phyloP scores from a whole-genome alignment of 2,113 vertebrate genomes.

The Chloropsis hardwickii region DNA sequence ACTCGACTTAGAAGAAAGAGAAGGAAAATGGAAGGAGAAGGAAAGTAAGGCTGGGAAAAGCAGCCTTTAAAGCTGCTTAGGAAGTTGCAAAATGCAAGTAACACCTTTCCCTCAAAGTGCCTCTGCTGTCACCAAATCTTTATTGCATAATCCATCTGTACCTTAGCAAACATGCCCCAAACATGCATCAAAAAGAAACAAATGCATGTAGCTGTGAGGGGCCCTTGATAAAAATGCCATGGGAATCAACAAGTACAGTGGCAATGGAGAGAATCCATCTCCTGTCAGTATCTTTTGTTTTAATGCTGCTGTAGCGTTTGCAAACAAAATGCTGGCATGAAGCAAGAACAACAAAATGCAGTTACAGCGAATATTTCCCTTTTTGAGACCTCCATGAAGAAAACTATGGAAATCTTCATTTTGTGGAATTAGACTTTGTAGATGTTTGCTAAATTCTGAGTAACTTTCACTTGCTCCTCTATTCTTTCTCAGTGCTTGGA shows the following conservation, averaged over 20 bases:
- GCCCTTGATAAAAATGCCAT: not conserved
- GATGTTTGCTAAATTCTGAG: not conserved
- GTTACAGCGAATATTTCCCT: not conserved
- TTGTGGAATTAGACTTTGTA: not conserved
- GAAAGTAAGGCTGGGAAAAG: not conserved
- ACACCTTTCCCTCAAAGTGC: not conserved
- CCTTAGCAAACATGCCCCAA: not conserved
- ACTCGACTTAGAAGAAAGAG: not conserved
- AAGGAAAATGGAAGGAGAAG: not conserved
- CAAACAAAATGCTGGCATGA: not conserved
- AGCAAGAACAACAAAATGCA: not conserved
- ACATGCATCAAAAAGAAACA: not conserved
- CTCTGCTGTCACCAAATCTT: not conserved
- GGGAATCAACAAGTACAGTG: not conserved
- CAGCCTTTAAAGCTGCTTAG: not conserved
- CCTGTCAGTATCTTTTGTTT: not conserved
- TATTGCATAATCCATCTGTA: not conserved
- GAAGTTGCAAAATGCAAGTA: not conserved
- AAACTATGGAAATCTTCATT: not conserved
- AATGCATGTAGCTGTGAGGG: not conserved
- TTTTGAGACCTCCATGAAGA: not conserved
- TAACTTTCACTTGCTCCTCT: not conserved
- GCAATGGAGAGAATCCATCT: not conserved
- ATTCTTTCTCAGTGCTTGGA: not conserved
- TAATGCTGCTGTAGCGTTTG: not conserved